phyloP scores from a whole-genome alignment of 2,888 invertebrate genomes.

The Leucophenga montana region DNA sequence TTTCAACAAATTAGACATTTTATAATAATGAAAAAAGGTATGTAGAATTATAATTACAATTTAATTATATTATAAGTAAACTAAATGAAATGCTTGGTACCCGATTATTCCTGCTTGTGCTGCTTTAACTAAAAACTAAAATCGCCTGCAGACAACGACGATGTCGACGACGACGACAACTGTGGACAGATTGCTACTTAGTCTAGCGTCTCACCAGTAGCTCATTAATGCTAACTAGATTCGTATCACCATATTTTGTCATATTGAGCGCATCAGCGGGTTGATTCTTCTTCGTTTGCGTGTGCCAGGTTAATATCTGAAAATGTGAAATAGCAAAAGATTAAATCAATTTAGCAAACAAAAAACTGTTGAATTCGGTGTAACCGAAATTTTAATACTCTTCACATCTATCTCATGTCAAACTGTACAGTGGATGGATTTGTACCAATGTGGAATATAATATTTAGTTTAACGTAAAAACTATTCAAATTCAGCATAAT shows the following conservation, averaged over 20 bases:
- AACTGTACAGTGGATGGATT: no score
- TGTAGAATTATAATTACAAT: not conserved
- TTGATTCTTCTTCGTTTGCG: conserved; percentile 81
- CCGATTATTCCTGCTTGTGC: conserved; percentile 4
- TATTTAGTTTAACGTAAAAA: no score
- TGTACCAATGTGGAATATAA: no score
- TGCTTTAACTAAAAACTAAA: not conserved
- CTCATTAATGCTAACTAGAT: conserved; percentile 75
- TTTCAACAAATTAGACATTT: no score
- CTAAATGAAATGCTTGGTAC: conserved; percentile 9
- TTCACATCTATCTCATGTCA: no score
- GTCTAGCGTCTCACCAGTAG: conserved; percentile 57
- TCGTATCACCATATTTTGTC: conserved; percentile 77
- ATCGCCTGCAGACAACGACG: not conserved
- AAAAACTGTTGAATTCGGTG: not conserved
- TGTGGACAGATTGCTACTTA: not conserved
- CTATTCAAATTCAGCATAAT: no score
- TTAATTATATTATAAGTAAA: no score
- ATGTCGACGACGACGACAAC: no score
- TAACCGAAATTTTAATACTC: no score
- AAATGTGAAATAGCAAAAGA: conserved; percentile 28
- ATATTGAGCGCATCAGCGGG: conserved; percentile 76
- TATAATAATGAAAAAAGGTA: no score
- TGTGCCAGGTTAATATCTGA: conserved; percentile 83
- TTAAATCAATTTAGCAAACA: not conserved